A percentile compares a stretch with the other conserved stretches of the same genome.
Conservation (phyloP, 2,888 invertebrate genomes). For the Athrips mouffetella region DNA sequence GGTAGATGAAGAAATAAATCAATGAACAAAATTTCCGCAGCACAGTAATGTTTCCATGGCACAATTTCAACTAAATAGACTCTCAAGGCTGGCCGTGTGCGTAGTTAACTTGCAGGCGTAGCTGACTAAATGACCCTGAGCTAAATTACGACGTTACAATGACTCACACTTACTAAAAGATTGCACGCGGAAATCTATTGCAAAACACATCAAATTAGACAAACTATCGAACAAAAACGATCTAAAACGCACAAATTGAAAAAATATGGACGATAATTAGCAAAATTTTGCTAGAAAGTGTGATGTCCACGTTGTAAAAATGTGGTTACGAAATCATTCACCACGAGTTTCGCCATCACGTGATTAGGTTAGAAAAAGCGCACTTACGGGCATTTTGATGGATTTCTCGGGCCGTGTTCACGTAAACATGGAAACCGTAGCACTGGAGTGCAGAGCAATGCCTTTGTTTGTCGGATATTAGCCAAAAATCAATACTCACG, state of each 20-base stretch:
- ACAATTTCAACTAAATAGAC: slow-evolving; percentile 7
- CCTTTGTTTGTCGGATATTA: slow-evolving; percentile 56
- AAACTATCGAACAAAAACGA: neutral
- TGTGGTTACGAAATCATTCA: slow-evolving; percentile 23
- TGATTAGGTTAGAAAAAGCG: slow-evolving; percentile 15
- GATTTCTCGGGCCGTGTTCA: slow-evolving; percentile 35
- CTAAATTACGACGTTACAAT: slow-evolving; percentile 25
- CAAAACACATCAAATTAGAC: neutral
- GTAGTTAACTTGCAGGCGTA: slow-evolving; percentile 3
- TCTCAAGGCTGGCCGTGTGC: slow-evolving; percentile 1
- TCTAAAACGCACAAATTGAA: neutral
- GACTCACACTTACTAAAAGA: slow-evolving; percentile 31
- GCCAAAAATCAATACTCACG: slow-evolving; percentile 67
- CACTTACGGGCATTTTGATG: slow-evolving; percentile 68
- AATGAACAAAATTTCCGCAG: no score
- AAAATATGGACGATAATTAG: neutral
- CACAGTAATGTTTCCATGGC: no score
- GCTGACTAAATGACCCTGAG: slow-evolving; percentile 27
- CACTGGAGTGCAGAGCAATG: slow-evolving; percentile 38
- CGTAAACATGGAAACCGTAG: slow-evolving; percentile 39
- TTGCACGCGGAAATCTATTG: slow-evolving; percentile 2
- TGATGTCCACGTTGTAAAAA: slow-evolving; percentile 6
- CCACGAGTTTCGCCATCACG: slow-evolving; percentile 23
- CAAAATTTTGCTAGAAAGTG: slow-evolving; percentile 6
- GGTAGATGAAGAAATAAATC: no score